These are phyloP conservation scores for Apostichopus californicus DNA, from an alignment of 35 echinoderm and acorn worm species.

Conservation along the genomic window DNA sequence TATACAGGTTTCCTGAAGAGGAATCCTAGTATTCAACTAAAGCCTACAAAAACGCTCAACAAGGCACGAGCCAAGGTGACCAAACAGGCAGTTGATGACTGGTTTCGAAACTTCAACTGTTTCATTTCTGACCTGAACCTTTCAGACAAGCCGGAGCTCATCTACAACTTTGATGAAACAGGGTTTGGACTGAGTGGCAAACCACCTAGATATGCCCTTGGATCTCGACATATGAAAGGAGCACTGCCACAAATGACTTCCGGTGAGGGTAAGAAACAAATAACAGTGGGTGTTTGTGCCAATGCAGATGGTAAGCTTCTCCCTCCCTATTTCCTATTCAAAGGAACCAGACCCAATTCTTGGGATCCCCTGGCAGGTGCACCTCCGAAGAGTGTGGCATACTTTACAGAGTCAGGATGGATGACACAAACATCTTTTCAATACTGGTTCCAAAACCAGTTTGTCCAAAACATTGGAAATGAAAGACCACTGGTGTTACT, in stretches of 20 bases:
- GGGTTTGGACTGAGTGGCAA: neutral
- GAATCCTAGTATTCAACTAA: neutral
- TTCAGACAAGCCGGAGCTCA: conserved; percentile 5
- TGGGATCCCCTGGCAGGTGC: conserved; percentile 51
- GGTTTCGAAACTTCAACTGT: conserved; percentile 7
- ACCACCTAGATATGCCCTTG: neutral
- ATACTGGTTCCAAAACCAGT: conserved; percentile 35
- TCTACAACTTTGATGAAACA: neutral
- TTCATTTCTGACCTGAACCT: conserved; percentile 42
- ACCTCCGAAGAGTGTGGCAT: neutral
- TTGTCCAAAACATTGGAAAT: neutral
- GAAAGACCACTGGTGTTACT: conserved; percentile 40
- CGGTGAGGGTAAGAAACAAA: neutral
- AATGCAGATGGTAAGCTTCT: neutral
- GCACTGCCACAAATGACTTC: neutral
- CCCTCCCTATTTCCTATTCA: conserved; percentile 38
- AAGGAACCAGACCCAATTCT: conserved; percentile 13
- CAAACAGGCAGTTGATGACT: conserved; percentile 35
- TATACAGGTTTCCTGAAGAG: neutral
- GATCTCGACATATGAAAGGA: neutral
- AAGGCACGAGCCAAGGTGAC: conserved; percentile 43
- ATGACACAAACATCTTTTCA: conserved; percentile 33
- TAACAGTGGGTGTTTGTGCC: neutral
- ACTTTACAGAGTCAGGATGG: conserved; percentile 42
- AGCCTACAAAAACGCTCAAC: conserved; percentile 28